Percentiles rank a stretch among this genome's conserved stretches.
phyloP scores from a whole-genome alignment of 2,888 invertebrate species.

The Panopea generosa region DNA sequence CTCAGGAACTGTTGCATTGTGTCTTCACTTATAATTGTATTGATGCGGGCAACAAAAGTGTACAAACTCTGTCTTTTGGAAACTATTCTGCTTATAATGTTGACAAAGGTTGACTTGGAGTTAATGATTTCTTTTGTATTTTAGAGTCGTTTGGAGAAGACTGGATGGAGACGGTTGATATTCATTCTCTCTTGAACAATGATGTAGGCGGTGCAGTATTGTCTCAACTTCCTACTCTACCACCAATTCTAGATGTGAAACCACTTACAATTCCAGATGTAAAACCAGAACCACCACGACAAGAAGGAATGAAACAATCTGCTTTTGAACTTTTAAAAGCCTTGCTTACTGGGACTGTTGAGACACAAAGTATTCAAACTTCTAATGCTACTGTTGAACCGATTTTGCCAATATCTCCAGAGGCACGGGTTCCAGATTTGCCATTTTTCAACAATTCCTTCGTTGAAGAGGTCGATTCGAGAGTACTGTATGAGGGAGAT shows the following conservation, averaged over 20 bases:
- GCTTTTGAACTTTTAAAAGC: constrained; percentile 58
- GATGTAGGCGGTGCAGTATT: constrained; percentile 12
- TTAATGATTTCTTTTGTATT: constrained; percentile 30
- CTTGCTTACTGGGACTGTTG: constrained; percentile 29
- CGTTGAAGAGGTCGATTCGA: neutral
- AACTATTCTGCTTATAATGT: too few species aligned
- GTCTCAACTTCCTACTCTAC: neutral
- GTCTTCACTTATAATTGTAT: too few species aligned
- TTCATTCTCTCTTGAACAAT: constrained; percentile 63
- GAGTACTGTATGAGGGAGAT: neutral
- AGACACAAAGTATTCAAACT: neutral
- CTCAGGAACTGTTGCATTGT: too few species aligned
- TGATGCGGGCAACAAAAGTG: too few species aligned
- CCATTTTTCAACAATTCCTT: constrained; percentile 11
- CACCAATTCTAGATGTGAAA: neutral
- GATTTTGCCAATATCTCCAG: constrained; percentile 24
- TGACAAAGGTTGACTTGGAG: too few species aligned
- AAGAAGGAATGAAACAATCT: constrained; percentile 46
- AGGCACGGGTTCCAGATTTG: constrained; percentile 43
- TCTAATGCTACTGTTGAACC: neutral
- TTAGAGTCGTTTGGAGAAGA: constrained; percentile 72
- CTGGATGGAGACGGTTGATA: constrained; percentile 77
- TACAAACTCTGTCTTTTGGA: too few species aligned
- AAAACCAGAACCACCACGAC: constrained; percentile 20
- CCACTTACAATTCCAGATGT: neutral